Evolutionary conservation across 2,113 vertebrate genomes (phyloP).

Genomic region (Dendrocopos noguchii): DNA sequence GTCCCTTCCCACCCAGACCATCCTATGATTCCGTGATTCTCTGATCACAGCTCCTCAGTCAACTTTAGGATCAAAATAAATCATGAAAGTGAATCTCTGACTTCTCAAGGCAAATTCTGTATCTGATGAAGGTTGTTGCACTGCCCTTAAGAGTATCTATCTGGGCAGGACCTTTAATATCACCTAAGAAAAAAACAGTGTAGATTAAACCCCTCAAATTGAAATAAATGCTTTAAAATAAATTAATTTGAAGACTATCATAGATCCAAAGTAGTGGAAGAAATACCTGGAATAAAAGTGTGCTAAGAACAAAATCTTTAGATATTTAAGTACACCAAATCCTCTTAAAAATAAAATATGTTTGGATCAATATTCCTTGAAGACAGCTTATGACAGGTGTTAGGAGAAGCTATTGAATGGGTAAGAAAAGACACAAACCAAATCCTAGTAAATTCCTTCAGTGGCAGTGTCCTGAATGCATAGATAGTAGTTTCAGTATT

Average conservation of each 20-base stretch:
- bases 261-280: background rate
- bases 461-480: slow-evolving; percentile 3
- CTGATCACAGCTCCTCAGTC: background rate
- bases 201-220: background rate
- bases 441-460: slow-evolving; percentile 20
- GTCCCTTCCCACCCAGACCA: too few relatives aligned
- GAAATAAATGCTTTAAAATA: slow-evolving; percentile 3
- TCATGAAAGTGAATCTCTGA: background rate
- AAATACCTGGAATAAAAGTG: slow-evolving; percentile 41
- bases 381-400: slow-evolving; percentile 40
- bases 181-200: background rate
- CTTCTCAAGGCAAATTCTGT: background rate
- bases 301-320: slow-evolving; percentile 46
- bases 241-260: background rate
- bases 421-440: slow-evolving; percentile 41
- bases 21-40: too few relatives aligned
- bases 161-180: background rate
- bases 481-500: background rate
- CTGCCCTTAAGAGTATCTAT: background rate
- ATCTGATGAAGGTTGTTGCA: background rate
- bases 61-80: background rate
- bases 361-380: slow-evolving; percentile 55
- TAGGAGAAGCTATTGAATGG: slow-evolving; percentile 32
- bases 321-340: slow-evolving; percentile 48
- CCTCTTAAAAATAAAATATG: slow-evolving; percentile 55